Evolutionary conservation across 2,113 vertebrate species (phyloP).

Genomic region (Delphinapterus leucas): DNA sequence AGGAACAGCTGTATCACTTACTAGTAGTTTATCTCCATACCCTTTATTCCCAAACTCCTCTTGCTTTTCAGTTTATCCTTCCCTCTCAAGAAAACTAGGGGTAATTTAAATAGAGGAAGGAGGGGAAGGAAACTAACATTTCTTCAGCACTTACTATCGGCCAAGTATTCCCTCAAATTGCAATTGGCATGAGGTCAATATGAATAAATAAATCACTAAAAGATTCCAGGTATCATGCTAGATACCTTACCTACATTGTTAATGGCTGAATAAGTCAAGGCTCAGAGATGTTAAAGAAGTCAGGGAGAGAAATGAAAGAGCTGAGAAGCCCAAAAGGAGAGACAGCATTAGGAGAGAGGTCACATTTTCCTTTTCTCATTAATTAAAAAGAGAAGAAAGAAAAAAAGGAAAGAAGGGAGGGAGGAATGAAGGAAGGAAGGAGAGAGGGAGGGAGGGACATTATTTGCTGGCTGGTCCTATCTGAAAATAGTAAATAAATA

Average conservation of each 20-base stretch:
- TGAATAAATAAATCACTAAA: not conserved
- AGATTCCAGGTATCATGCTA: not conserved
- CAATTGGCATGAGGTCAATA: not conserved
- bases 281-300: not conserved
- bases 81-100: not conserved
- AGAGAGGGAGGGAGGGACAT: not conserved
- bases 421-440: no score
- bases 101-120: not conserved
- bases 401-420: not conserved
- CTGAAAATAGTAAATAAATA: not conserved
- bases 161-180: not conserved
- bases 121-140: not conserved
- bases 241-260: not conserved
- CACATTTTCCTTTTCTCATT: conserved; percentile 6
- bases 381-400: not conserved
- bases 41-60: not conserved
- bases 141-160: not conserved
- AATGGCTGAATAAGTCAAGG: not conserved
- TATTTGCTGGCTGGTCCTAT: not conserved
- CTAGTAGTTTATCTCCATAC: not conserved
- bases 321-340: not conserved
- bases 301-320: not conserved
- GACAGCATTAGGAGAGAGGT: not conserved
- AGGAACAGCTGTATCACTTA: not conserved
- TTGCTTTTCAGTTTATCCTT: conserved; percentile 6